Conservation (phyloP, 2,113 vertebrate genomes). For the Podarcis raffonei region DNA sequence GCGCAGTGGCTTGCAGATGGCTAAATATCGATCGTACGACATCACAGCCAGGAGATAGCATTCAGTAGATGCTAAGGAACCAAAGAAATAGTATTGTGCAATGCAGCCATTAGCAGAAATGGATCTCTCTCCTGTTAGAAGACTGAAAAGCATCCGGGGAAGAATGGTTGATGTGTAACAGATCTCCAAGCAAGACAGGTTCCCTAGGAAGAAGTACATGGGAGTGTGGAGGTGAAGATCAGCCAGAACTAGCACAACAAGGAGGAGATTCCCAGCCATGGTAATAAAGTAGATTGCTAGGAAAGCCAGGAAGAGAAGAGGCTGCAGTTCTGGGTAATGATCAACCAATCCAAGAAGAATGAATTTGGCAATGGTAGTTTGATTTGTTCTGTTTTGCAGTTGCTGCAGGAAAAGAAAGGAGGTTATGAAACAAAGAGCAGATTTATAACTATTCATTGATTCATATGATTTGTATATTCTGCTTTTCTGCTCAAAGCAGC, state of each 20-base stretch:
- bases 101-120: not conserved
- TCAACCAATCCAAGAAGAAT: slow-evolving; percentile 16
- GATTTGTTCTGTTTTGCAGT: not conserved
- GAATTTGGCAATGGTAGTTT: not conserved
- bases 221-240: not conserved
- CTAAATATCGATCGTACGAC: slow-evolving; percentile 25
- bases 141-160: not conserved
- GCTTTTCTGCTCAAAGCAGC: not conserved
- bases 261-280: not conserved
- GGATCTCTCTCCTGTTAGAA: not conserved
- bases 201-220: slow-evolving; percentile 23
- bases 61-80: not conserved
- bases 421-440: not conserved
- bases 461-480: not conserved
- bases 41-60: slow-evolving; percentile 21
- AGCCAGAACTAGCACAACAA: not conserved
- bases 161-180: slow-evolving; percentile 9
- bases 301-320: not conserved
- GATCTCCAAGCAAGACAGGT: slow-evolving; percentile 14
- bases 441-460: not conserved
- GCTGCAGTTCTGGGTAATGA: not conserved
- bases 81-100: slow-evolving; percentile 22
- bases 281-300: not conserved
- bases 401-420: not conserved
- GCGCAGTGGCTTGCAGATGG: slow-evolving; percentile 14